phyloP scores from a whole-genome alignment of 2,888 invertebrate species.

The Eupithecia pulchellata region DNA sequence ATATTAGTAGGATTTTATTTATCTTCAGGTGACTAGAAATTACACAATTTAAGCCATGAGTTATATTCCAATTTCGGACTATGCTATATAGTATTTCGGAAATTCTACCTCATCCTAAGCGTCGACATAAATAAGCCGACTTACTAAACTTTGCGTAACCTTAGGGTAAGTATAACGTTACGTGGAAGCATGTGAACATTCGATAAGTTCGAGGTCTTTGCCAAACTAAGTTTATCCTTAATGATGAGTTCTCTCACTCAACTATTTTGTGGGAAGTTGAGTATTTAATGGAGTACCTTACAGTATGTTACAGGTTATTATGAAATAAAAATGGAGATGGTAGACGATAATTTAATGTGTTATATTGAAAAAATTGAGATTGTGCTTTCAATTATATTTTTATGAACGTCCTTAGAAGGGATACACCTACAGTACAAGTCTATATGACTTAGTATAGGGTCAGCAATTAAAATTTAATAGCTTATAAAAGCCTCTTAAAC shows the following conservation, averaged over 20 bases:
- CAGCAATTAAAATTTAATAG: no score
- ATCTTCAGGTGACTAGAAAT: not conserved
- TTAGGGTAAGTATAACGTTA: constrained; percentile 29
- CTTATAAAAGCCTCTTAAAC: no score
- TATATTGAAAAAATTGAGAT: no score
- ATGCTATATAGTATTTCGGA: no score
- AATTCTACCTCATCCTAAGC: not conserved
- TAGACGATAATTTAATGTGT: not conserved
- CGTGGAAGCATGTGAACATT: constrained; percentile 41
- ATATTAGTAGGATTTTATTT: no score
- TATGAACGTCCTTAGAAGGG: no score
- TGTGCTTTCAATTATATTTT: no score
- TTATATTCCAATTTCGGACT: not conserved
- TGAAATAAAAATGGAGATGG: not conserved
- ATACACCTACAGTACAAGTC: no score
- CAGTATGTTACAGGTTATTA: not conserved
- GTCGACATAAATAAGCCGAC: constrained; percentile 20
- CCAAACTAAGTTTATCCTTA: constrained; percentile 44
- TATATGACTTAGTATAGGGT: no score
- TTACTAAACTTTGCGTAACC: constrained; percentile 27
- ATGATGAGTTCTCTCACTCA: constrained; percentile 45
- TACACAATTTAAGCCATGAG: not conserved
- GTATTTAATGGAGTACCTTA: constrained; percentile 40
- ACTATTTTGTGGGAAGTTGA: constrained; percentile 42
- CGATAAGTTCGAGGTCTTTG: constrained; percentile 43